phyloP scores from a whole-genome alignment of 2,113 vertebrate species.

The Callipepla californica region DNA sequence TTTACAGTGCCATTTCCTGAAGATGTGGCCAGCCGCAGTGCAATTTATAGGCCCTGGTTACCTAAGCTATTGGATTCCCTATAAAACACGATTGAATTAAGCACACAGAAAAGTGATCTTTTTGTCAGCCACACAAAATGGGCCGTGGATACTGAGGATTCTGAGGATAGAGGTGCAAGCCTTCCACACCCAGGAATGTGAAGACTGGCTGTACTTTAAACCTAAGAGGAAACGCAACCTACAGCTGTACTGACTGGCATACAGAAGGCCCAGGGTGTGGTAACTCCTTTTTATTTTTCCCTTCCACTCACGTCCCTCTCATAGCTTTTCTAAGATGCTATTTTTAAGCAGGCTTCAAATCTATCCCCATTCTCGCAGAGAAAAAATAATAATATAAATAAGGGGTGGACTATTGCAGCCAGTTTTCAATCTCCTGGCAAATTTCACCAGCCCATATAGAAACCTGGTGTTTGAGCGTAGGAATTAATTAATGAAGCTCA shows the following conservation, averaged over 20 bases:
- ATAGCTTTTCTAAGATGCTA: neutral
- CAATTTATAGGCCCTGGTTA: neutral
- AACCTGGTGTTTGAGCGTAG: neutral
- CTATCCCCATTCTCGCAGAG: neutral
- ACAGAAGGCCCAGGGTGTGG: neutral
- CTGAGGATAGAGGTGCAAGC: neutral
- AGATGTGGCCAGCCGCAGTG: fast-evolving
- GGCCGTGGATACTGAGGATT: neutral
- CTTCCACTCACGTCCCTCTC: neutral
- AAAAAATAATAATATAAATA: neutral
- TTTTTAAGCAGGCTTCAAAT: neutral
- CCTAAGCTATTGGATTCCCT: neutral
- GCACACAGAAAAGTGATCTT: neutral
- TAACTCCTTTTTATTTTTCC: neutral
- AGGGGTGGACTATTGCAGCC: fast-evolving
- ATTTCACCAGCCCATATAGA: fast-evolving
- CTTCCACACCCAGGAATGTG: neutral
- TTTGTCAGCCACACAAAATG: neutral
- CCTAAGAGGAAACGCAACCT: neutral
- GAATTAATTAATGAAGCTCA: neutral
- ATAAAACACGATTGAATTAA: neutral
- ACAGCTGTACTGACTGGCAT: neutral
- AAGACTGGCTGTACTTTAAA: neutral
- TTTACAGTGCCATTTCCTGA: neutral
- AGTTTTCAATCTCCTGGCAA: neutral